Conservation (phyloP, 2,797 vertebrate species). For the Semotilus atromaculatus region DNA sequence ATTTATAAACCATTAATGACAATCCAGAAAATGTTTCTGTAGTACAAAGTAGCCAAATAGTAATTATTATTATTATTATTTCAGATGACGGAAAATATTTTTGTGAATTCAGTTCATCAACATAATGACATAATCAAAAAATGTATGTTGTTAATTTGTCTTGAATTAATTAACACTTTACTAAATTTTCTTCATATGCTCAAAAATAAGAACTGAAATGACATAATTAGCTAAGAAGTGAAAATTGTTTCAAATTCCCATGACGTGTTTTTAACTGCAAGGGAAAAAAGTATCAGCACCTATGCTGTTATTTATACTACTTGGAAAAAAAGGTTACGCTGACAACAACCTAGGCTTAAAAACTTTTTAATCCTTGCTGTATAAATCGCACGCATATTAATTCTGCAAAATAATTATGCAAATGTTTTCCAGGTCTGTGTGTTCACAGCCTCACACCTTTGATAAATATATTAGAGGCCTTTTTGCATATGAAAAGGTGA, state of each 20-base stretch:
- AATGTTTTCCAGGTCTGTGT: slow-evolving; percentile 60
- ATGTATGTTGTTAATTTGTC: slow-evolving; percentile 20
- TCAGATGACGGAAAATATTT: not conserved
- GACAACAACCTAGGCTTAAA: slow-evolving; percentile 5
- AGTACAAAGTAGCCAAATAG: not conserved
- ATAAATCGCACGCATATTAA: slow-evolving; percentile 41
- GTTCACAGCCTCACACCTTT: slow-evolving; percentile 63
- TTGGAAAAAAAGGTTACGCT: not conserved
- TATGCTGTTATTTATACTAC: slow-evolving; percentile 25
- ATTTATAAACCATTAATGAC: not conserved
- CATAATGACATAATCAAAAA: not conserved
- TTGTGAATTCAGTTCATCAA: not conserved
- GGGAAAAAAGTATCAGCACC: slow-evolving; percentile 21
- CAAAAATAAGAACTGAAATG: slow-evolving; percentile 36
- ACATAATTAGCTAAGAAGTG: slow-evolving; percentile 58
- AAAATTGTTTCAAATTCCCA: slow-evolving; percentile 42
- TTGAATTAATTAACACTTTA: slow-evolving; percentile 35
- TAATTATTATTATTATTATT: not conserved
- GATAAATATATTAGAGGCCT: slow-evolving; percentile 63
- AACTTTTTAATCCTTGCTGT: slow-evolving; percentile 41
- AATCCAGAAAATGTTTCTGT: not conserved
- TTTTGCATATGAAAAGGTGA: slow-evolving; percentile 61
- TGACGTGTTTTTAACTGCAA: slow-evolving; percentile 18
- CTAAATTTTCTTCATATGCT: slow-evolving; percentile 18
- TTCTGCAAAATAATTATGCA: slow-evolving; percentile 54